Base-by-base conservation (phyloP, 2,113 vertebrate species). In the Microtus montanus region DNA sequence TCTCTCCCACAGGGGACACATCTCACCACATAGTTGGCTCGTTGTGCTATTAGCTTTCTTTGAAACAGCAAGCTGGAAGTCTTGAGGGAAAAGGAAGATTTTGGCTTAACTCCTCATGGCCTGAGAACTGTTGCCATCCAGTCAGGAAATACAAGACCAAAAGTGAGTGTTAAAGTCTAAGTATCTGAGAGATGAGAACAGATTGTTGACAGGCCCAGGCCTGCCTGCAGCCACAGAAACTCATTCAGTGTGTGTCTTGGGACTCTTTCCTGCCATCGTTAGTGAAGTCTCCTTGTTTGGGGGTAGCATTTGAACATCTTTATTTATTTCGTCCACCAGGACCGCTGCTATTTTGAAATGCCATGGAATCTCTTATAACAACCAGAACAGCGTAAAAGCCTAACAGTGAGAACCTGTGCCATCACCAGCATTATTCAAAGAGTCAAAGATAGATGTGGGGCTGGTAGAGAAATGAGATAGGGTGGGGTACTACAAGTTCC, bases 1-100 rank as follows among this genome's bases (percentile, higher is more conserved):
- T 97, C 75, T 96, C 92, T 98, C 97, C 98, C 98, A 96, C 93
- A 96, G 96, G 97, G 98, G 66, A 97, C 97, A 95, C 97, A 84
- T 85, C 89, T 97, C 97, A 96, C 95, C 97, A 98, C 97, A 98
- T 96, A 98, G 97, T 98, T 98, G 90, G 90, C 92, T 96, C 86
- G 7, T 92, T 97, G 96, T 93, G 92, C 92, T 93, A 89, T 95
- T 73, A 89, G 91, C 95, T 97, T 94, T 97, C 97, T 98, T 98
- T 98, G 95, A 98, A 97, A 97, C 66, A 84, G 28, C 89, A 89
- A 96, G 92, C 89, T 78, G 63, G 70, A 97, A 96, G 90, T 97
- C 87, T 94, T 95, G 71, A 92, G 84, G 28, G 0, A 73, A 47
- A 92, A 96, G 73, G 63, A 92, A 75, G 93, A 85, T 95, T 92